Evolutionary conservation across 2,888 invertebrate species (phyloP).

Genomic region (Folsomia candida): DNA sequence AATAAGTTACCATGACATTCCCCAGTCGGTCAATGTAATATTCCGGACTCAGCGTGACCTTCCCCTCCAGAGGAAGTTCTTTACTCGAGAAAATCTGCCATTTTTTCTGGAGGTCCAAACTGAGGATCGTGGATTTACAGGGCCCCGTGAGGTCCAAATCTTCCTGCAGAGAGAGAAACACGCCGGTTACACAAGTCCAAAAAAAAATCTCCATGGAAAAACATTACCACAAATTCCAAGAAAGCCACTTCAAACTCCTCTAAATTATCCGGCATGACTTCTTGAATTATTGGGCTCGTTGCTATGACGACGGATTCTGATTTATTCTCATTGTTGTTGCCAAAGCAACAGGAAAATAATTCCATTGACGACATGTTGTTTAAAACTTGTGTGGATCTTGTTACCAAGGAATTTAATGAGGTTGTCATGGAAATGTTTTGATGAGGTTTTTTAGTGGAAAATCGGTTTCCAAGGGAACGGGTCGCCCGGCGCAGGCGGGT

Average conservation of each 20-base stretch:
- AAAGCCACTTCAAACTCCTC: background rate
- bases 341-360: background rate
- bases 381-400: background rate
- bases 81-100: slow-evolving; percentile 94
- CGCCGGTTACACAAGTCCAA: too few relatives aligned
- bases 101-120: slow-evolving; percentile 88
- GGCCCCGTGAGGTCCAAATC: slow-evolving; percentile 90
- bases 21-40: slow-evolving; percentile 87
- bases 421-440: too few relatives aligned
- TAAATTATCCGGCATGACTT: background rate
- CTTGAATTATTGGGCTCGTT: background rate
- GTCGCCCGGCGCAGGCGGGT: background rate
- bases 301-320: background rate
- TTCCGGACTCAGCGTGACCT: slow-evolving; percentile 62
- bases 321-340: too few relatives aligned
- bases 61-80: background rate
- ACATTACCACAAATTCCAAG: background rate
- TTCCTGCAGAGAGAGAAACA: slow-evolving; percentile 61
- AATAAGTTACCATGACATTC: slow-evolving; percentile 71
- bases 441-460: too few relatives aligned
- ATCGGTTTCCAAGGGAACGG: background rate
- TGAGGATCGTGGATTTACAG: slow-evolving; percentile 91
- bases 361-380: background rate
- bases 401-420: background rate
- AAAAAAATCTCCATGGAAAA: background rate